Base-by-base conservation (phyloP, 1,140 invertebrate species). In the Agrilus planipennis region DNA sequence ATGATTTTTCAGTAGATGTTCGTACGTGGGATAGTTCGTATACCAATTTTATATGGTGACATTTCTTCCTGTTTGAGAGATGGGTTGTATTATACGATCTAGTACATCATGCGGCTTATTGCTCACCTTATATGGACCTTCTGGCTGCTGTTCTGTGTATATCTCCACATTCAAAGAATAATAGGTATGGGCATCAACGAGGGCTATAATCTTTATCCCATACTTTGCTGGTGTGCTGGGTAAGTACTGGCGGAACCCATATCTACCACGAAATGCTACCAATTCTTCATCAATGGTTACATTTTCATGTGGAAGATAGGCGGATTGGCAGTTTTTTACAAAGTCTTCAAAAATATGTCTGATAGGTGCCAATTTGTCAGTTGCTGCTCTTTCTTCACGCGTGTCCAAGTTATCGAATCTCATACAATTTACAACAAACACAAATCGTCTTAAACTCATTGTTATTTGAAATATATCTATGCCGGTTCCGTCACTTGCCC, bases 361-460 rank as follows among this genome's bases (percentile, higher is more conserved):
- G 42, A 61, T 53, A 35, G 54, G 41, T 16, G 51, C 52, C 38
- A 59, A 43, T 41, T 53, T 58, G 29, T 58, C 53, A 35, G 38
- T 42, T 43, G 48, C 34, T 46, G 40, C 44, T 29, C 55, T 45
- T 39, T 49, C 44, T 14, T 32, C 22, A 49, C 55, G 50, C 14
- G 55, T 52, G 35, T 52, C 37, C 10, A 56, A 49, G 43, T 63
- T 56, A 41, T 71, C 62, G 59, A 71, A 72, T 39, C 61, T 53
- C 4, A 71, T 47, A 42, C 62, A 61, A 32, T 64, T 51, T 12
- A 68, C 46, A 11, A 72, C 42, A 48, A 67, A 66, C 48, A 55
- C 58, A 52, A 71, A 70, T 42, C 68, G 41, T 15, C 65, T 61
- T 42, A 62, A 47, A 27, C 54, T 62, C 65, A 72, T 72, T 7